A percentile compares a stretch with the other conserved stretches of the same genome.
Evolutionary conservation across 2,888 invertebrate species (phyloP).

Genomic region (Lysandra bellargus): DNA sequence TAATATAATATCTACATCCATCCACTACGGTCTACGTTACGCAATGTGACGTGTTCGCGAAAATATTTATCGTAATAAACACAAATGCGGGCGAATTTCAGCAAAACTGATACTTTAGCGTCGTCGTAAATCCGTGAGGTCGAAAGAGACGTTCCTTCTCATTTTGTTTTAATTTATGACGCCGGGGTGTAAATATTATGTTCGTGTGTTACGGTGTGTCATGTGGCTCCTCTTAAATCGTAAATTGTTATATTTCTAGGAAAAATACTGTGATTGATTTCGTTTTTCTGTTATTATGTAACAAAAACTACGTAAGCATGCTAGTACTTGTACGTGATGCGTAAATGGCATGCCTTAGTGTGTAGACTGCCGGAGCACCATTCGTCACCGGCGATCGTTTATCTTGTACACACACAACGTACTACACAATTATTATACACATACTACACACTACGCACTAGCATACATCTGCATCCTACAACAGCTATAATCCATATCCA

Average conservation of each 20-base stretch:
- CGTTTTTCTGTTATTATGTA: background rate
- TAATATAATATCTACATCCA: background rate
- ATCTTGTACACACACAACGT: background rate
- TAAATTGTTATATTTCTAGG: background rate
- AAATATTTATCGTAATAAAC: background rate
- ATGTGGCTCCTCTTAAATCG: background rate
- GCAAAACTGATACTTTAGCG: background rate
- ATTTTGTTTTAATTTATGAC: constrained; percentile 11
- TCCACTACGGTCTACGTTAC: background rate
- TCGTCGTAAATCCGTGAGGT: background rate
- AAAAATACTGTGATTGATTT: background rate
- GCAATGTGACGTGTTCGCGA: background rate
- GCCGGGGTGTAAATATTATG: background rate
- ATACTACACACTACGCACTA: background rate
- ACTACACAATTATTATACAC: background rate
- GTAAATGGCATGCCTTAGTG: background rate
- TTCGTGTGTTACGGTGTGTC: background rate
- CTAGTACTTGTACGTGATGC: no score
- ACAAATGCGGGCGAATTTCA: background rate
- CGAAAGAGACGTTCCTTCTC: background rate
- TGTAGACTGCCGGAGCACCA: background rate
- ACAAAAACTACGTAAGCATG: no score
- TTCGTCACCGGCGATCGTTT: background rate
- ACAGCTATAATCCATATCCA: no score
- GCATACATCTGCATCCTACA: no score